These are phyloP conservation scores for Antigone vipio DNA, from an alignment of 2,113 vertebrate genomes.

Conservation along the genomic window DNA sequence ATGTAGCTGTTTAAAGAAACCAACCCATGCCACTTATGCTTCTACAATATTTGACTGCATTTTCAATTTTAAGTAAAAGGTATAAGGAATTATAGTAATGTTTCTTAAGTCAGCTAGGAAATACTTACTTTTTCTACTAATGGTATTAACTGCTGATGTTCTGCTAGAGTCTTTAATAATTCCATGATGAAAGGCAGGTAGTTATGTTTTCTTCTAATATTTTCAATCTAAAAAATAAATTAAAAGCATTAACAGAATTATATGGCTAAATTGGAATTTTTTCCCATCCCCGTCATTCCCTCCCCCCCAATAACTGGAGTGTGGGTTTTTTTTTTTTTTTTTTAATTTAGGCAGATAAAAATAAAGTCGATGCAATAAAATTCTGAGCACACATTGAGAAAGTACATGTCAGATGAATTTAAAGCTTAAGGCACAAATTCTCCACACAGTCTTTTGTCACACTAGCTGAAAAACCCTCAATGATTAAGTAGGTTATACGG, in stretches of 20 bases:
- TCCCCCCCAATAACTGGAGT: background rate
- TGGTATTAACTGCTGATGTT: slow-evolving; percentile 96
- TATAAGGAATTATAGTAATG: background rate
- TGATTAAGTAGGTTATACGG: background rate
- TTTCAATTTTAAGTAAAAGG: background rate
- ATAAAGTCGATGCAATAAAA: background rate
- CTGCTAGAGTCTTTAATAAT: slow-evolving; percentile 94
- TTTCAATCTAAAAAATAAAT: slow-evolving; percentile 88
- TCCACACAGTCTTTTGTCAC: background rate
- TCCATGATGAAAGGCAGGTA: slow-evolving; percentile 99
- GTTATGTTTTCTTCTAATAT: slow-evolving; percentile 98
- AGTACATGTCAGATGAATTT: background rate
- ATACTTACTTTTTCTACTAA: slow-evolving; percentile 92
- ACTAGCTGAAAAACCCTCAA: background rate
- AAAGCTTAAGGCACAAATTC: background rate
- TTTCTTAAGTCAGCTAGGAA: background rate
- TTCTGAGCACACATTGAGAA: background rate
- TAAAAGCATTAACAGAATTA: background rate
- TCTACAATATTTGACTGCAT: background rate
- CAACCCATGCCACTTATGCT: background rate
- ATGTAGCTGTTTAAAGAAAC: background rate
- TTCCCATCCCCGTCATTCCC: rapidly evolving
- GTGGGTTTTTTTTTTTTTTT: background rate
- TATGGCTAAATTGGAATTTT: background rate
- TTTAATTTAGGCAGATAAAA: background rate